Base-by-base conservation (phyloP, 2,888 invertebrate species). In the Lochmaea crataegi region DNA sequence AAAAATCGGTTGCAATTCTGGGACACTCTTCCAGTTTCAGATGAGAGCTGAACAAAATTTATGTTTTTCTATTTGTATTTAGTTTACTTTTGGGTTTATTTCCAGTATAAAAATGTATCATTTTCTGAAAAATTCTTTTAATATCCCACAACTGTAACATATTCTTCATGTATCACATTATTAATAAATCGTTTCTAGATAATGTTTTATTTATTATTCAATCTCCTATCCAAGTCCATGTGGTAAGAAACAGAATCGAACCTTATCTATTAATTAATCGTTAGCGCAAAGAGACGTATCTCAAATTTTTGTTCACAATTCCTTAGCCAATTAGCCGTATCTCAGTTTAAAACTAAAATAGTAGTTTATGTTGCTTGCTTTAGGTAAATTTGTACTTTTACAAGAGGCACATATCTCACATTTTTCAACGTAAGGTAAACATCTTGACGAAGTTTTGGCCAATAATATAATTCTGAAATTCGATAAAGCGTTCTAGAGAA, bases 291-390 rank as follows among this genome's bases (percentile, higher is more conserved):
- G 60, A 60, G 26, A 60, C 26, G 22, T 60, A 60, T 60, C 60
- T 60, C 60, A 60, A 60, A 60, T 60, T 60, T 60, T 60, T 60
- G 60, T 60, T 60, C 60, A 60, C 60, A 60, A 60, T 60, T 60
- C 60, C 60, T 60, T 18, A 60, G 60, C 26, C 60, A 60, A 60
- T 60, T 60, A 60, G 60, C 60, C 60, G 26, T 22, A 60, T 22
- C 0, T 22, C 22, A 22, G 22, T 22, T 22, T 22, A 22, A 60
- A 60, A 18, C 18, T 60, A 22, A 60, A 60, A 60, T 26, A 60
- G 60, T 60, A 26, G 22, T 60, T 60, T 60, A 60, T 60, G 60
- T 60, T n/a, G n/a, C n/a, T n/a, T n/a, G n/a, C n/a, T n/a, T n/a
- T n/a, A n/a, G n/a, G n/a, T n/a, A n/a, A n/a, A n/a, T n/a, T n/a